These are phyloP conservation scores for Girardia tigrina DNA, from an alignment of 2,888 invertebrate species.

Conservation along the genomic window DNA sequence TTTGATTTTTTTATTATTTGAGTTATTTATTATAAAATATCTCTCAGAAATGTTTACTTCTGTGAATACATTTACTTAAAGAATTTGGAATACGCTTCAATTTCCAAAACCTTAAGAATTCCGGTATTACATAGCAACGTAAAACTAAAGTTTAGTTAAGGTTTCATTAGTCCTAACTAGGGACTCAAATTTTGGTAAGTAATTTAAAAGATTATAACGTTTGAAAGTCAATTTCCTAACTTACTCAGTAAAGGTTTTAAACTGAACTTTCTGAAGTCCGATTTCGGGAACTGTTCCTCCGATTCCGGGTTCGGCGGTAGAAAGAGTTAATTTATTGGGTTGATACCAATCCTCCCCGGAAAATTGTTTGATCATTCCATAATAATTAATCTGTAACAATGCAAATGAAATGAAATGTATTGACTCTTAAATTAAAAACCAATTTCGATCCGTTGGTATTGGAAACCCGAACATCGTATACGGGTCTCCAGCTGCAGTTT, in stretches of 20 bases:
- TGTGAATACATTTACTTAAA: too few species aligned
- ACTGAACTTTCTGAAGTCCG: slow-evolving; percentile 39
- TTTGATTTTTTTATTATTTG: too few species aligned
- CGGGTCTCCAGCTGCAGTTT: slow-evolving; percentile 50
- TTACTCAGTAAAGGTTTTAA: slow-evolving; percentile 36
- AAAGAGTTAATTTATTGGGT: slow-evolving; percentile 45
- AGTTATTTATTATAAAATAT: too few species aligned
- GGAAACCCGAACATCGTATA: slow-evolving; percentile 50
- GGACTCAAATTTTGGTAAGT: too few species aligned
- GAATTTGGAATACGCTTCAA: too few species aligned
- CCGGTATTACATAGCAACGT: too few species aligned
- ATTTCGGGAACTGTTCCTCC: slow-evolving; percentile 49
- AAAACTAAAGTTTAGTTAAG: too few species aligned
- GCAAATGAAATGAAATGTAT: neutral
- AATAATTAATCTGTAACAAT: slow-evolving; percentile 44
- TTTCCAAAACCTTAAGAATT: too few species aligned
- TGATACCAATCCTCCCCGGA: slow-evolving; percentile 51
- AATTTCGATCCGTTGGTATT: slow-evolving; percentile 41
- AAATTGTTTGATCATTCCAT: slow-evolving; percentile 49
- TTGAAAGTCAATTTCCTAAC: neutral
- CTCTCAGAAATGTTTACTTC: too few species aligned
- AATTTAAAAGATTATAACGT: too few species aligned
- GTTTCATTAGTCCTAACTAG: too few species aligned
- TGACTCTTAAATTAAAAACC: slow-evolving; percentile 38
- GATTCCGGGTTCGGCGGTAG: slow-evolving; percentile 49